Conservation (phyloP, 2,888 invertebrate species). For the Pilophorus perplexus region DNA sequence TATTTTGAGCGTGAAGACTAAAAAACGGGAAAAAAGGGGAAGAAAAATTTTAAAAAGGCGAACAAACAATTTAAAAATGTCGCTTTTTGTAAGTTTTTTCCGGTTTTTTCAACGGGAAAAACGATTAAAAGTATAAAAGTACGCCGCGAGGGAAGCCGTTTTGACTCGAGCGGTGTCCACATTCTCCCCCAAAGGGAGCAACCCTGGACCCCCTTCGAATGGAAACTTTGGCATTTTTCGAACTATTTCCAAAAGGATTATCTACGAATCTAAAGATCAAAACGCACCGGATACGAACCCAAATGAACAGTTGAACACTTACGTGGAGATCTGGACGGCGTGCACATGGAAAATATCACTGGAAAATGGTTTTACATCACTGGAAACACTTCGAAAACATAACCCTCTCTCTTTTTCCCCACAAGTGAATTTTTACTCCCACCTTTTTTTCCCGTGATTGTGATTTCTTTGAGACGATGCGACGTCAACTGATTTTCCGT, state of each 20-base stretch:
- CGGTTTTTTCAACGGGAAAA: background rate
- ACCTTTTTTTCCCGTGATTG: constrained; percentile 41
- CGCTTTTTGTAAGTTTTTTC: background rate
- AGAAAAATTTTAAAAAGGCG: background rate
- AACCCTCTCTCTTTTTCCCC: background rate
- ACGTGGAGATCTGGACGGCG: background rate
- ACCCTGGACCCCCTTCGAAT: background rate
- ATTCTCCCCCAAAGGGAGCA: constrained; percentile 49
- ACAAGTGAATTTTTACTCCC: background rate
- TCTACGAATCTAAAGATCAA: background rate
- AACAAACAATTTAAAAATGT: background rate
- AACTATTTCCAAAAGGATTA: background rate
- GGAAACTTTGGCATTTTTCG: background rate
- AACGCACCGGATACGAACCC: background rate
- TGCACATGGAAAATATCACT: too few species aligned
- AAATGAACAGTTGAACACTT: background rate
- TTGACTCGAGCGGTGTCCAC: constrained; percentile 53
- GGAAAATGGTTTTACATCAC: background rate
- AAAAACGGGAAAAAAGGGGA: constrained; percentile 6
- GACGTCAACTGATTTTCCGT: constrained; percentile 60
- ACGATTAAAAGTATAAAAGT: background rate
- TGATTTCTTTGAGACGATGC: constrained; percentile 49
- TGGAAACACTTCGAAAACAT: background rate
- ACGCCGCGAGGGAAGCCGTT: constrained; percentile 52
- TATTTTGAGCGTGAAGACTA: background rate